Conservation (phyloP, 1,140 invertebrate species). For the Rhopalosiphum padi region DNA sequence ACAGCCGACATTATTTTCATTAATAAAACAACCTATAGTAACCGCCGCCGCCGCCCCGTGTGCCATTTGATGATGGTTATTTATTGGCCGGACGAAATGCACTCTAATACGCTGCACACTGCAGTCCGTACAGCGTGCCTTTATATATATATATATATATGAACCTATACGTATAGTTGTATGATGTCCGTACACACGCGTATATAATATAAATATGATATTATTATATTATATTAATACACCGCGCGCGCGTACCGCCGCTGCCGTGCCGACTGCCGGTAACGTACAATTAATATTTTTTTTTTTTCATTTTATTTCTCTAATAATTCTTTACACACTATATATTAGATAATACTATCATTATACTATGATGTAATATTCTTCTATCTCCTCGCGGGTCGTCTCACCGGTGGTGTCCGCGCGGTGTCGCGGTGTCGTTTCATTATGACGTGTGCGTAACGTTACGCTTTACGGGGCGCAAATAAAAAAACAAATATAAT, state of each 20-base stretch:
- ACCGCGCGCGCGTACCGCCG: not conserved
- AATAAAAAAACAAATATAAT: not conserved
- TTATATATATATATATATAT: too few species aligned
- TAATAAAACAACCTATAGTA: conserved; percentile 48
- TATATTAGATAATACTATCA: too few species aligned
- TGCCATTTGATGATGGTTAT: conserved; percentile 36
- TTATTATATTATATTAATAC: not conserved
- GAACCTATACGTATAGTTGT: too few species aligned
- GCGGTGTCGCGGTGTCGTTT: not conserved
- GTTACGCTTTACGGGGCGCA: not conserved
- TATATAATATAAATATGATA: not conserved
- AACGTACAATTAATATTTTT: conserved; percentile 38
- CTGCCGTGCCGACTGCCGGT: not conserved
- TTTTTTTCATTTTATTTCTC: not conserved
- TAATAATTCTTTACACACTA: not conserved
- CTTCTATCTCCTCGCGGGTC: not conserved
- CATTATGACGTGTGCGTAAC: not conserved
- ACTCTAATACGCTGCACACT: not conserved
- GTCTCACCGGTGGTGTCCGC: not conserved
- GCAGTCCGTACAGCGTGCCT: too few species aligned
- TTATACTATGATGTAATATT: not conserved
- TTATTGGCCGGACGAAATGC: conserved; percentile 42
- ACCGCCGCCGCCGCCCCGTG: conserved; percentile 26
- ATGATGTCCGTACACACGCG: not conserved
- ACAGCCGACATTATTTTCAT: conserved; percentile 47